Conservation (phyloP, 2,888 invertebrate species). For the Cantharis rustica region DNA sequence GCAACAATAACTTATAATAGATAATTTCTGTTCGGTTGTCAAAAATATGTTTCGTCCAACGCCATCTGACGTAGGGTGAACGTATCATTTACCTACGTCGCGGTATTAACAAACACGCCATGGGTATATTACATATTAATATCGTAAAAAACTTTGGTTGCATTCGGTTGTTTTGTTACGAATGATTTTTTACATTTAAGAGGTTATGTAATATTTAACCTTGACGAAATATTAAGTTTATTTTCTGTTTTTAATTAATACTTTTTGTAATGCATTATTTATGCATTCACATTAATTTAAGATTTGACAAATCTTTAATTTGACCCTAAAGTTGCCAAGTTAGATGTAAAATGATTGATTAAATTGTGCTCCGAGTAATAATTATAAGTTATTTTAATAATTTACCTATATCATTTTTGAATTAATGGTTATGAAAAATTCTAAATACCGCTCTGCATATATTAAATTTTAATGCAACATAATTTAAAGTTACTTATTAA, state of each 20-base stretch:
- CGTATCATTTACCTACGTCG: background rate
- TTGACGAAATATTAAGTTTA: background rate
- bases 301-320: background rate
- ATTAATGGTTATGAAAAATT: background rate
- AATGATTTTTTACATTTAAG: background rate
- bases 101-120: background rate
- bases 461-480: background rate
- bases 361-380: background rate
- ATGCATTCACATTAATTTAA: background rate
- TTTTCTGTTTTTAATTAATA: background rate
- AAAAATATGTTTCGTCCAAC: background rate
- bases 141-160: no score
- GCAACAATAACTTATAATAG: background rate
- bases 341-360: background rate
- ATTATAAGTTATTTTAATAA: background rate
- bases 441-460: background rate
- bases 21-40: background rate
- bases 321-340: background rate
- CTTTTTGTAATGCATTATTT: background rate
- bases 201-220: background rate
- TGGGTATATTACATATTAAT: background rate
- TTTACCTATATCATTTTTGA: background rate
- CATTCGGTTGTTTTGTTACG: background rate
- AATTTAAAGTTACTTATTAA: background rate
- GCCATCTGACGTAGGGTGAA: background rate